These are phyloP conservation scores for Drosophila affinis DNA, from an alignment of 2,888 invertebrate genomes.

Conservation along the genomic window DNA sequence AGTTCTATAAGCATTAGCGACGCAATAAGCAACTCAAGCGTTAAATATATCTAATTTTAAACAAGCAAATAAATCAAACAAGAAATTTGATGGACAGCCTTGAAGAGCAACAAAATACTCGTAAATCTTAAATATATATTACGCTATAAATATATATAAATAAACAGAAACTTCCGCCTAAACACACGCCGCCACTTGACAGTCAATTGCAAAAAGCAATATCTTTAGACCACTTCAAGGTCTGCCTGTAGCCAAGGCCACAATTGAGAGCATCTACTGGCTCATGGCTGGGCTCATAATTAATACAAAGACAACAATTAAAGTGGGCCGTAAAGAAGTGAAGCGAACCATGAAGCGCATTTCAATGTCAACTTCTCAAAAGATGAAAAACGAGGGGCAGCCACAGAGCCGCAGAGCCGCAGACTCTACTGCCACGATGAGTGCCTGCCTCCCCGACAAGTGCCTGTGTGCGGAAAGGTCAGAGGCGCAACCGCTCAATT, in stretches of 20 bases:
- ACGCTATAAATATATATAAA: slow-evolving; percentile 25
- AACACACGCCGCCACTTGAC: slow-evolving; percentile 39
- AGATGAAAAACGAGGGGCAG: slow-evolving; percentile 25
- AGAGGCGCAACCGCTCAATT: slow-evolving; percentile 41
- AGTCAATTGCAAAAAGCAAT: slow-evolving; percentile 32
- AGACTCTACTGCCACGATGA: neutral
- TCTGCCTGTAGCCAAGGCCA: slow-evolving; percentile 33
- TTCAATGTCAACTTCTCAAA: slow-evolving; percentile 65
- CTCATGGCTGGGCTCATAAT: neutral
- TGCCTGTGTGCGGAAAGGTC: slow-evolving; percentile 54
- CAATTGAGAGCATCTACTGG: slow-evolving; percentile 8
- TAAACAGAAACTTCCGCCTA: slow-evolving; percentile 29
- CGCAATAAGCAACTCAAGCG: neutral
- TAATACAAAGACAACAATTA: slow-evolving; percentile 55
- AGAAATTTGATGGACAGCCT: slow-evolving; percentile 32
- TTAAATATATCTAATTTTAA: slow-evolving; percentile 12
- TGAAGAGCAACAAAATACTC: slow-evolving; percentile 23
- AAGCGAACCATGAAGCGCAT: slow-evolving; percentile 70
- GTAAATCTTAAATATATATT: slow-evolving; percentile 9
- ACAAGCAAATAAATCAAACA: slow-evolving; percentile 25
- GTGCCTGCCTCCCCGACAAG: neutral
- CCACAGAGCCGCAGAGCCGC: slow-evolving; percentile 14
- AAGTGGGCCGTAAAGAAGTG: slow-evolving; percentile 57
- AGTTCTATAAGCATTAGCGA: neutral
- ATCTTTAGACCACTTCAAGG: slow-evolving; percentile 22